Conservation (phyloP, 2,888 invertebrate genomes). For the Nephrotoma appendiculata region DNA sequence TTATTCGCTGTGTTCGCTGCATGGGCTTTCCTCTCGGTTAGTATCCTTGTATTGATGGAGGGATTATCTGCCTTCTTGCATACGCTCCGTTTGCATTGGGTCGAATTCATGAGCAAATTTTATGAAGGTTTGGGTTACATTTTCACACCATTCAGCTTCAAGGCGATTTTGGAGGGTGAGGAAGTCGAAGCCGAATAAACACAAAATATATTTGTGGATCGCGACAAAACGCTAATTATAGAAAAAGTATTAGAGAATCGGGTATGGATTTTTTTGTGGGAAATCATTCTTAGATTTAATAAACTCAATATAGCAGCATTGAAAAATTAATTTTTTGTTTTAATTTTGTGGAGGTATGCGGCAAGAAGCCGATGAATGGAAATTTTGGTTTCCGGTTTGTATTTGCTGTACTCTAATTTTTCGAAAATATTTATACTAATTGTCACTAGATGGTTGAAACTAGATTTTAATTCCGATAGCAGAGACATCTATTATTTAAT, state of each 20-base stretch:
- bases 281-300: neutral
- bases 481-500: neutral
- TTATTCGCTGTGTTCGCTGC: conserved; percentile 70
- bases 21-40: conserved; percentile 78
- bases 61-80: conserved; percentile 93
- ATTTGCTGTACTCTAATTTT: too few relatives aligned
- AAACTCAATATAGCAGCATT: neutral
- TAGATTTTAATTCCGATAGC: neutral
- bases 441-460: too few relatives aligned
- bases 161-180: conserved; percentile 44
- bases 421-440: too few relatives aligned
- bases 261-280: neutral
- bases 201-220: neutral
- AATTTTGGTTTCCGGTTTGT: too few relatives aligned
- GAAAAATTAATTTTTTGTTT: neutral
- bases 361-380: neutral
- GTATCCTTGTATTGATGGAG: conserved; percentile 91
- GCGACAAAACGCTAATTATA: neutral
- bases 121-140: conserved; percentile 61
- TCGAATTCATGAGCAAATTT: conserved; percentile 88
- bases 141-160: conserved; percentile 71
- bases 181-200: conserved; percentile 18
- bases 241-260: neutral
- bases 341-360: neutral
- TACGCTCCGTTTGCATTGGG: conserved; percentile 89